A percentile compares a stretch with the other conserved stretches of the same genome.
Conservation (phyloP, 2,888 invertebrate genomes). For the Artemia sinica region DNA sequence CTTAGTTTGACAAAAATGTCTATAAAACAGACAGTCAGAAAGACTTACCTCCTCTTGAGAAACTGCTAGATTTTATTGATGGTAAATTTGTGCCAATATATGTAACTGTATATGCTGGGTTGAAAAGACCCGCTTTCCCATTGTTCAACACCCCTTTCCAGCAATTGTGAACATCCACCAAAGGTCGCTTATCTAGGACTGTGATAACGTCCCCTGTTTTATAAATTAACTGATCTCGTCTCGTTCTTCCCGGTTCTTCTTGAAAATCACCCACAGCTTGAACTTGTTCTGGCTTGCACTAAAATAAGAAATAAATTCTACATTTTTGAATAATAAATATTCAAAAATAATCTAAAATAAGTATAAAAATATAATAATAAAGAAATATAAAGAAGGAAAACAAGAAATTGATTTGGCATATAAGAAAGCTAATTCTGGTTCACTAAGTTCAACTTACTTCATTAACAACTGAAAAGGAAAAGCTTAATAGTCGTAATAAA, state of each 20-base stretch:
- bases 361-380: too few relatives aligned
- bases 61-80: slow-evolving; percentile 38
- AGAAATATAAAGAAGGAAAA: too few relatives aligned
- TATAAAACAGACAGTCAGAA: too few relatives aligned
- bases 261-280: slow-evolving; percentile 51
- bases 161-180: slow-evolving; percentile 32
- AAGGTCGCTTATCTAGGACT: slow-evolving; percentile 56
- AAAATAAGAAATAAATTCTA: slow-evolving; percentile 25
- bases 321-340: too few relatives aligned
- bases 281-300: slow-evolving; percentile 77
- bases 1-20: not conserved
- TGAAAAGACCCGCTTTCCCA: slow-evolving; percentile 83
- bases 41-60: slow-evolving; percentile 32
- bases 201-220: slow-evolving; percentile 77
- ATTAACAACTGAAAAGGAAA: too few relatives aligned
- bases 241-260: slow-evolving; percentile 36
- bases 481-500: too few relatives aligned
- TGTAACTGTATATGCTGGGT: slow-evolving; percentile 71
- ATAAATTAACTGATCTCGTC: slow-evolving; percentile 57
- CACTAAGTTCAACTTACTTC: too few relatives aligned
- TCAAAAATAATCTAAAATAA: too few relatives aligned
- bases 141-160: slow-evolving; percentile 83
- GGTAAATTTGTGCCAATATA: slow-evolving; percentile 61
- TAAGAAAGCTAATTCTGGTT: too few relatives aligned
- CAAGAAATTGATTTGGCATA: too few relatives aligned